Conservation (phyloP, 2,888 invertebrate genomes). For the Nomada ruficornis region DNA sequence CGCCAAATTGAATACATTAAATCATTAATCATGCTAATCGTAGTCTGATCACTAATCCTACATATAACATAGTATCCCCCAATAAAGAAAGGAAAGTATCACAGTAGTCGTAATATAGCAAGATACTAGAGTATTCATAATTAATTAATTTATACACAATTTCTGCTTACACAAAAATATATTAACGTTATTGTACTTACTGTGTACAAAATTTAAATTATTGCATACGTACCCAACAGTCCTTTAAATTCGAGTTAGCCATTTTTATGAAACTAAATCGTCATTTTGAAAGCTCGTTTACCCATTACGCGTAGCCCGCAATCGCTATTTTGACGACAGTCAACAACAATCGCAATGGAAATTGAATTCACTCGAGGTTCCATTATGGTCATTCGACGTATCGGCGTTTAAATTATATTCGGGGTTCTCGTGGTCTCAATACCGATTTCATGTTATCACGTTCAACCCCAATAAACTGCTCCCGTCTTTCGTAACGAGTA, state of each 20-base stretch:
- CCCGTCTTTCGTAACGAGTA: conserved; percentile 25
- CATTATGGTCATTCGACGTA: conserved; percentile 22
- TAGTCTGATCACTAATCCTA: not conserved
- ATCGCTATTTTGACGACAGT: not conserved
- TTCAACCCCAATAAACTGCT: conserved; percentile 30
- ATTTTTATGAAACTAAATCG: not conserved
- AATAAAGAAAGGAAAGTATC: not conserved
- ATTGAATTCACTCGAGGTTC: conserved; percentile 33
- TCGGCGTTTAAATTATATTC: conserved; percentile 30
- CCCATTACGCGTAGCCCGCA: not conserved
- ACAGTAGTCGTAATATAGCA: no score
- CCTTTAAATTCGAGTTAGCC: no score
- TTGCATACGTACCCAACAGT: no score
- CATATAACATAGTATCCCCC: not conserved
- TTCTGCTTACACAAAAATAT: no score
- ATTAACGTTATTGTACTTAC: no score
- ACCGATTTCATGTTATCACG: conserved; percentile 42
- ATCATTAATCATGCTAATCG: conserved; percentile 33
- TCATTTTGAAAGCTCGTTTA: not conserved
- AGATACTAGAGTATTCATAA: no score
- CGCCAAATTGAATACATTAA: conserved; percentile 26
- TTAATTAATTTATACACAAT: no score
- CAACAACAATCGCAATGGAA: not conserved
- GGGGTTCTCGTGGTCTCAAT: conserved; percentile 6
- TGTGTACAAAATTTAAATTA: no score